These are phyloP conservation scores for Shargacucullia verbasci DNA, from an alignment of 2,888 invertebrate genomes.

Conservation along the genomic window DNA sequence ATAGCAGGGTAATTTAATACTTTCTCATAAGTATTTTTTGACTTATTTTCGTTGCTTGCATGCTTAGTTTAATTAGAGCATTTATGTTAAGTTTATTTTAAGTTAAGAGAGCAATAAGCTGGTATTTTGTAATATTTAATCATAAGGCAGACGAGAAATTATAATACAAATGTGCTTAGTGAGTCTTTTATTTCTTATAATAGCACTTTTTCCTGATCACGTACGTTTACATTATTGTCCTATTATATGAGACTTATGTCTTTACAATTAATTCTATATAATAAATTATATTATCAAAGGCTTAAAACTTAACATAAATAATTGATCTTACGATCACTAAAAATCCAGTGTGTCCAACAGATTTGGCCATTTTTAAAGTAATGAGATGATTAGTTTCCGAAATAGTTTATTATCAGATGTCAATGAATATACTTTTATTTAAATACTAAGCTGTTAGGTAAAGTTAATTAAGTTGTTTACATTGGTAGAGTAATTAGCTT, in stretches of 20 bases:
- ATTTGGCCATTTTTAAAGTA: too few relatives aligned
- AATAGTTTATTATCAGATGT: too few relatives aligned
- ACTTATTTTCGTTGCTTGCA: slow-evolving; percentile 37
- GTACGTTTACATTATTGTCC: not conserved
- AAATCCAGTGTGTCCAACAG: too few relatives aligned
- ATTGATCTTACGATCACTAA: too few relatives aligned
- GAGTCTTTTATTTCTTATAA: slow-evolving; percentile 65
- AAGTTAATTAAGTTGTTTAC: too few relatives aligned
- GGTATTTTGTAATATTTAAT: slow-evolving; percentile 66
- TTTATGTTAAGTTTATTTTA: slow-evolving; percentile 61
- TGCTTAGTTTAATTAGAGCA: slow-evolving; percentile 44
- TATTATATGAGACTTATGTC: not conserved
- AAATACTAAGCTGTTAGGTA: too few relatives aligned
- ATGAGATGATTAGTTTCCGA: too few relatives aligned
- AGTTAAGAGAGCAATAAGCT: slow-evolving; percentile 73
- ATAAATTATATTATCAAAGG: too few relatives aligned
- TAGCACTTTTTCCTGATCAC: too few relatives aligned
- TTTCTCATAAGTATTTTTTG: slow-evolving; percentile 4
- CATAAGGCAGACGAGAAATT: slow-evolving; percentile 63
- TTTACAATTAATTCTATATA: slow-evolving; percentile 1
- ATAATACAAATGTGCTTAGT: slow-evolving; percentile 80
- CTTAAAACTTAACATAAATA: too few relatives aligned
- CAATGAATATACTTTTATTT: too few relatives aligned
- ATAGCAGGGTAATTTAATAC: slow-evolving; percentile 38
- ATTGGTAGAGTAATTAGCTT: too few relatives aligned